Percentiles rank a stretch among this genome's conserved stretches.
Conservation (phyloP, 2,888 invertebrate species). For the Sarcophaga carnaria region DNA sequence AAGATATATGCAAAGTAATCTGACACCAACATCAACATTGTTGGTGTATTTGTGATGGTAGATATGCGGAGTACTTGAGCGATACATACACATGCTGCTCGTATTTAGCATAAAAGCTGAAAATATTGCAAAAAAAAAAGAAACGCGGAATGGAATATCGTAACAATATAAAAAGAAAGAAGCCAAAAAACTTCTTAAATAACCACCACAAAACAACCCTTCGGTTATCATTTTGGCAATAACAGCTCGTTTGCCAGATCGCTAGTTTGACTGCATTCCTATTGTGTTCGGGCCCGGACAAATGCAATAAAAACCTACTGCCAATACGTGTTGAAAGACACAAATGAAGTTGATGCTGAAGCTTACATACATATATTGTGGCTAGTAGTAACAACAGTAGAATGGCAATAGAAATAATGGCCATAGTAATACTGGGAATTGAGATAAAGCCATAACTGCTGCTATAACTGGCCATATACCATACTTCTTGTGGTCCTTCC, state of each 20-base stretch:
- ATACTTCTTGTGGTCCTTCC: slow-evolving; percentile 4
- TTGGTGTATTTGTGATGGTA: background rate
- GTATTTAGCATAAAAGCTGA: slow-evolving; percentile 39
- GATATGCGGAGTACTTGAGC: background rate
- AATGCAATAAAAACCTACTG: slow-evolving; percentile 64
- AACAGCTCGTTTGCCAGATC: slow-evolving; percentile 46
- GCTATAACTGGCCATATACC: slow-evolving; percentile 60
- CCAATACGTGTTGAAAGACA: slow-evolving; percentile 61
- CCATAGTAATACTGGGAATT: slow-evolving; percentile 7
- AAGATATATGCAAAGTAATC: no score
- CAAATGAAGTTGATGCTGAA: slow-evolving; percentile 54
- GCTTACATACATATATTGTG: background rate
- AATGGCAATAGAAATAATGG: slow-evolving; percentile 15
- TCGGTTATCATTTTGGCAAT: slow-evolving; percentile 65
- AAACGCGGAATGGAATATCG: background rate
- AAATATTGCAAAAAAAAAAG: background rate
- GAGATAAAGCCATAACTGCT: slow-evolving; percentile 56
- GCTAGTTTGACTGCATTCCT: slow-evolving; percentile 2
- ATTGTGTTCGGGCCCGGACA: slow-evolving; percentile 40
- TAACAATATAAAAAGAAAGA: background rate
- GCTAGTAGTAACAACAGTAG: slow-evolving; percentile 19
- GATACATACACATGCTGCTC: background rate
- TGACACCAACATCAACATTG: background rate
- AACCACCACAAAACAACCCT: slow-evolving; percentile 59
- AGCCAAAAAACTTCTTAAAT: background rate